A percentile compares a stretch with the other conserved stretches of the same genome.
phyloP scores from a whole-genome alignment of 2,797 vertebrate species.

The Microcaecilia unicolor region DNA sequence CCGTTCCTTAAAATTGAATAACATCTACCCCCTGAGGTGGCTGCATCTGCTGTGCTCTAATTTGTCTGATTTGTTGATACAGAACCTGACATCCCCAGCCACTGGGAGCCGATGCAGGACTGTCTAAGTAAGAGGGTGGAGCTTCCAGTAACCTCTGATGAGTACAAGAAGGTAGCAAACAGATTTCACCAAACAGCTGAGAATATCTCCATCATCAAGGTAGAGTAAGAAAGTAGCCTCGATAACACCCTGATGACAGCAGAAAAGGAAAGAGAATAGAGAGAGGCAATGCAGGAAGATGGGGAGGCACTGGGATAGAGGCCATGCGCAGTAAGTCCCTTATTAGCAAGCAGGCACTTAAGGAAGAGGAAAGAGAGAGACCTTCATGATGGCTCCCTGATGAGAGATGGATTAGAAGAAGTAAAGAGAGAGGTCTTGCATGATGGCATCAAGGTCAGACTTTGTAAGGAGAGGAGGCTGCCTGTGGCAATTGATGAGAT shows the following conservation, averaged over 20 bases:
- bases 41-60: too few relatives aligned
- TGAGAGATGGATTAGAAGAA: background rate
- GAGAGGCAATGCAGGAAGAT: too few relatives aligned
- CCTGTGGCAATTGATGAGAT: too few relatives aligned
- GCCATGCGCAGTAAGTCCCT: too few relatives aligned
- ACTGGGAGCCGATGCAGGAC: background rate
- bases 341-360: too few relatives aligned
- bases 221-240: too few relatives aligned
- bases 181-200: background rate
- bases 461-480: fast-evolving
- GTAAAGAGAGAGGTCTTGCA: background rate
- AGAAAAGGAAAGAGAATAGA: background rate
- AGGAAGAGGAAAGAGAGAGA: background rate
- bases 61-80: background rate
- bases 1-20: too few relatives aligned
- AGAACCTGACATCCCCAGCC: background rate
- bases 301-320: too few relatives aligned
- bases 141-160: background rate
- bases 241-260: too few relatives aligned
- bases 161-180: background rate
- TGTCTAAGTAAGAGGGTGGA: background rate
- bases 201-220: background rate
- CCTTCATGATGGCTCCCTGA: background rate
- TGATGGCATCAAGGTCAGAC: too few relatives aligned
- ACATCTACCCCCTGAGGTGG: too few relatives aligned